These are phyloP conservation scores for Microplitis mediator DNA, from an alignment of 1,140 invertebrate genomes.

Conservation along the genomic window DNA sequence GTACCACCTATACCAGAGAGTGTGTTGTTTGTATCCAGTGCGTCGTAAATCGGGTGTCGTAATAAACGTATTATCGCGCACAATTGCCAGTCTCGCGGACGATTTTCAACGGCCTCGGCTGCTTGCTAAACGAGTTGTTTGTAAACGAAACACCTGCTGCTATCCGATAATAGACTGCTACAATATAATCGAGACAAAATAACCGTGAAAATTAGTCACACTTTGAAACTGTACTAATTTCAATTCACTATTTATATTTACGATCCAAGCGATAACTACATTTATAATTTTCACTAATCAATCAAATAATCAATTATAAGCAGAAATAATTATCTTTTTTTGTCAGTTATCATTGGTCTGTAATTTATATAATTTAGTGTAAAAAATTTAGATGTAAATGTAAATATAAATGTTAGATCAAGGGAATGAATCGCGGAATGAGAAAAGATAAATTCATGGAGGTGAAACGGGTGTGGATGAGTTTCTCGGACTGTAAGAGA, in stretches of 20 bases:
- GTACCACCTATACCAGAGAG: too few species aligned
- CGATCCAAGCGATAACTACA: background rate
- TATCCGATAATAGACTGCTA: conserved; percentile 31
- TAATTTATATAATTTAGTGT: too few species aligned
- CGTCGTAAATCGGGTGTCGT: conserved; percentile 46
- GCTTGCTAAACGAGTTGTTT: conserved; percentile 39
- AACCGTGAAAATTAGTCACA: background rate
- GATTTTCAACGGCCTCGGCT: conserved; percentile 30
- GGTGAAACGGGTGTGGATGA: conserved; percentile 37
- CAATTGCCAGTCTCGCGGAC: conserved; percentile 23
- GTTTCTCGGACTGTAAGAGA: conserved; percentile 34
- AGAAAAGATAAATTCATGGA: background rate
- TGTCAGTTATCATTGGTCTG: too few species aligned
- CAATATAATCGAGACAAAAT: background rate
- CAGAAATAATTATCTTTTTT: too few species aligned
- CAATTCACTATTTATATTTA: background rate
- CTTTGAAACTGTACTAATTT: background rate
- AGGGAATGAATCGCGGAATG: background rate
- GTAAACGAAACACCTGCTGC: conserved; percentile 41
- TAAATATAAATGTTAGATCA: background rate
- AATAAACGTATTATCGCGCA: conserved; percentile 50
- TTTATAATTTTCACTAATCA: background rate
- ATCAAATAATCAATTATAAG: background rate
- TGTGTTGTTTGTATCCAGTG: background rate
- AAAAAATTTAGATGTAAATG: background rate